phyloP scores from a whole-genome alignment of 2,113 vertebrate genomes.

The Falcunculus frontatus region DNA sequence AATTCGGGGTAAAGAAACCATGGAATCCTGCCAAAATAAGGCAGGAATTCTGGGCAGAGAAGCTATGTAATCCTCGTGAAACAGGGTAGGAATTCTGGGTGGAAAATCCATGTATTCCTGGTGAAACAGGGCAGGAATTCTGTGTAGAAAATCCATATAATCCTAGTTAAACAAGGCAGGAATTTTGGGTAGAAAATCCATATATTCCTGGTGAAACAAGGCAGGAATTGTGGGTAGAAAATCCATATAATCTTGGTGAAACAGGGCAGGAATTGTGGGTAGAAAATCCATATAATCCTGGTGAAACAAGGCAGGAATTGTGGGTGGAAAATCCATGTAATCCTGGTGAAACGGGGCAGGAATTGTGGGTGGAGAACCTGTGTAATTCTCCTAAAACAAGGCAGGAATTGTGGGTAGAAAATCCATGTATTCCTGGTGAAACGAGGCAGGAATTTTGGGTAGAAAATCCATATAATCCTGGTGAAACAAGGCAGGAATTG shows the following conservation, averaged over 20 bases:
- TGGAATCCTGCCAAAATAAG: not conserved
- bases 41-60: fast-evolving
- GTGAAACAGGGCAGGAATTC: fast-evolving
- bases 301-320: not conserved
- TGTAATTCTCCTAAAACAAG: not conserved
- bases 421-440: not conserved
- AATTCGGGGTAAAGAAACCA: fast-evolving
- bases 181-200: fast-evolving
- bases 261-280: not conserved
- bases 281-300: fast-evolving
- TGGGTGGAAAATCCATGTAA: fast-evolving
- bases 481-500: not conserved
- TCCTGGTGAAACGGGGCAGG: not conserved
- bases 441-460: not conserved
- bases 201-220: fast-evolving
- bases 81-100: fast-evolving
- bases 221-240: not conserved
- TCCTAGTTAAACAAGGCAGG: fast-evolving
- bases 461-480: not conserved
- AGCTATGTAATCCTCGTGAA: fast-evolving
- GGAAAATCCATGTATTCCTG: fast-evolving
- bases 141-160: fast-evolving
- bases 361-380: fast-evolving
- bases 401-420: not conserved
- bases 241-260: fast-evolving